Evolutionary conservation across 35 echinoderm and acorn worm genomes (phyloP).

Genomic region (Patiria miniata): DNA sequence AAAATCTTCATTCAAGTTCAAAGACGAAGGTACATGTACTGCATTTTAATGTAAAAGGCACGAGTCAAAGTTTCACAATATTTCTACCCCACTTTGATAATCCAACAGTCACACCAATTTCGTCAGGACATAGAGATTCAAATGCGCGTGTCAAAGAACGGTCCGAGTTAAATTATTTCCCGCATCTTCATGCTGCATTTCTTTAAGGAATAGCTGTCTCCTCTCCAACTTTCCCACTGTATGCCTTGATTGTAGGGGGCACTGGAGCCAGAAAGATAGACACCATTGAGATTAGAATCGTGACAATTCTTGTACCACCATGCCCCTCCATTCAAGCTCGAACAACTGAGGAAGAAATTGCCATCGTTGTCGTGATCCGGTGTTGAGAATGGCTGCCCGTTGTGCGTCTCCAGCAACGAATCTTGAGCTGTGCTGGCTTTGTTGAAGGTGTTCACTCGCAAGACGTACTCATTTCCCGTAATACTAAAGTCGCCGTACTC

Average conservation of each 20-base stretch:
- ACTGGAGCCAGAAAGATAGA: not conserved
- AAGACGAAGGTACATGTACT: too few species aligned
- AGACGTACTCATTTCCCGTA: not conserved
- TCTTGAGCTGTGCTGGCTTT: not conserved
- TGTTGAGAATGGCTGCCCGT: slow-evolving; percentile 18
- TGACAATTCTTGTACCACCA: slow-evolving; percentile 33
- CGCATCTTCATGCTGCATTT: slow-evolving; percentile 25
- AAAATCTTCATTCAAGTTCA: too few species aligned
- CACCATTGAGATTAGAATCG: not conserved
- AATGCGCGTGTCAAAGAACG: too few species aligned
- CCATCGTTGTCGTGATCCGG: slow-evolving; percentile 31
- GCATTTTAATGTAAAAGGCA: too few species aligned
- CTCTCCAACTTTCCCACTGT: not conserved
- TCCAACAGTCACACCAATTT: too few species aligned
- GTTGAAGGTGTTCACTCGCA: not conserved
- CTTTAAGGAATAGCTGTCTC: not conserved
- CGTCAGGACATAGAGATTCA: too few species aligned
- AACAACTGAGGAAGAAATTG: not conserved
- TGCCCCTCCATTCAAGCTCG: not conserved
- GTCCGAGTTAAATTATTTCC: not conserved
- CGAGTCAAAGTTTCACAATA: too few species aligned
- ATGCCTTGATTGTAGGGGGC: not conserved
- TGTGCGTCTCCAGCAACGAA: not conserved
- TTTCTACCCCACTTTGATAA: too few species aligned
- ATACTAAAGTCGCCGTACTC: not conserved